A percentile compares a stretch with the other conserved stretches of the same genome.
phyloP scores from a whole-genome alignment of 2,888 invertebrate species.

The Plusia festucae region DNA sequence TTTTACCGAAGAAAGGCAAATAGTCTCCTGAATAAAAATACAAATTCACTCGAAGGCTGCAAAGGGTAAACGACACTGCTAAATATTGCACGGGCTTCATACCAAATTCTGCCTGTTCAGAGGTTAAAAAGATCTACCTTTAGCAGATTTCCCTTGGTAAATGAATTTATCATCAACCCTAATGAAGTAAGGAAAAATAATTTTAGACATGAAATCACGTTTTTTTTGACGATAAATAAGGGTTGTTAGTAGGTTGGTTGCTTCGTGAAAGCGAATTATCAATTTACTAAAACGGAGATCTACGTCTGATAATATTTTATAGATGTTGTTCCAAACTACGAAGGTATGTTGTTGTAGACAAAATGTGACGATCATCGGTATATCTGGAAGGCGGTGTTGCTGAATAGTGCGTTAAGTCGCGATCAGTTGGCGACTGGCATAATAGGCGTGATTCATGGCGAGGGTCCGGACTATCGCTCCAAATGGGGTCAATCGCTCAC shows the following conservation, averaged over 20 bases:
- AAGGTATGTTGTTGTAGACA: constrained; percentile 8
- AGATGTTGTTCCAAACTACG: not conserved
- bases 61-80: constrained; percentile 40
- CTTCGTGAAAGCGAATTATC: not conserved
- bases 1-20: constrained; percentile 19
- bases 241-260: constrained; percentile 18
- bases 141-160: constrained; percentile 68
- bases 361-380: constrained; percentile 15
- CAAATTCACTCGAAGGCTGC: constrained; percentile 25
- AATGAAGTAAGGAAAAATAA: constrained; percentile 56
- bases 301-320: no score
- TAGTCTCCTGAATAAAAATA: constrained; percentile 19
- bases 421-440: constrained; percentile 54
- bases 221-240: constrained; percentile 21
- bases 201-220: constrained; percentile 51
- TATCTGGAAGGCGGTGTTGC: constrained; percentile 35
- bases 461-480: constrained; percentile 41
- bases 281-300: not conserved
- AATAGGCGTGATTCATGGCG: constrained; percentile 65
- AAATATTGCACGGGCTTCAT: constrained; percentile 57
- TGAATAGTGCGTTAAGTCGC: constrained; percentile 60
- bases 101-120: constrained; percentile 24
- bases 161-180: constrained; percentile 65
- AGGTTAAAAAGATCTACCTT: constrained; percentile 51
- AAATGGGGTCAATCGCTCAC: constrained; percentile 65